Evolutionary conservation across 2,888 invertebrate species (phyloP), one percentile per base, ranked within the genome.

Genomic region (Steinernema hermaphroditum): DNA sequence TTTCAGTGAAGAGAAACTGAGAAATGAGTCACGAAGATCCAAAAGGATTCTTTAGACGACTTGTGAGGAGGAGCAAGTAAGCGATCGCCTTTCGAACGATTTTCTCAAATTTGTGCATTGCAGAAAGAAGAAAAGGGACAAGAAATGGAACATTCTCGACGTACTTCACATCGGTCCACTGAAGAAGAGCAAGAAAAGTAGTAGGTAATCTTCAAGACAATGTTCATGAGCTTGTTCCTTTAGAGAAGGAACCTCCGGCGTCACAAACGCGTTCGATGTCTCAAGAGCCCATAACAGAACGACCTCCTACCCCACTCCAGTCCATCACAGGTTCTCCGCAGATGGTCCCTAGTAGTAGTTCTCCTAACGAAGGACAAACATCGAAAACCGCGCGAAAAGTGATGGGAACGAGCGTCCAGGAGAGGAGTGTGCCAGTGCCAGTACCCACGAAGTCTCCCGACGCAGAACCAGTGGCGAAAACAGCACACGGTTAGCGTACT

Each of bases 1-100:
- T 46, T 46, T 16, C 22, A 46, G 46, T 19, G 16, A 46, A 46
- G 46, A 46, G 46, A 46, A 46, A 46, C 46, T 46, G 46, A 46
- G 22, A 46, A 46, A 46, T 46, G 46, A 46, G 46, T 16, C 2
- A 46, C 6, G n/a, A 19, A 46, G 16, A 19, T 46, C 22, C n/a
- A n/a, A 46, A 46, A 46, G 46, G 46, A 46, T 46, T 46, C 46
- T 46, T 46, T n/a, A 19, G 46, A 4, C 6, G 46, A 46, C 6
- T 19, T 12, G 6, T n/a, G n/a, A 46, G 22, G 46, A 16, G 22
- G 22, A n/a, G 16, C n/a, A 46, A 46, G 46, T 46, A n/a, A 46
- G 46, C 16, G 6, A 46, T 16, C 46, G 46, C 16, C 6, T 46
- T 46, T 16, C 46, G 4, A 46, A 4, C 22, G 16, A 16, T 6